These are phyloP conservation scores for Sturnus vulgaris DNA, from an alignment of 2,113 vertebrate species.

Conservation along the genomic window DNA sequence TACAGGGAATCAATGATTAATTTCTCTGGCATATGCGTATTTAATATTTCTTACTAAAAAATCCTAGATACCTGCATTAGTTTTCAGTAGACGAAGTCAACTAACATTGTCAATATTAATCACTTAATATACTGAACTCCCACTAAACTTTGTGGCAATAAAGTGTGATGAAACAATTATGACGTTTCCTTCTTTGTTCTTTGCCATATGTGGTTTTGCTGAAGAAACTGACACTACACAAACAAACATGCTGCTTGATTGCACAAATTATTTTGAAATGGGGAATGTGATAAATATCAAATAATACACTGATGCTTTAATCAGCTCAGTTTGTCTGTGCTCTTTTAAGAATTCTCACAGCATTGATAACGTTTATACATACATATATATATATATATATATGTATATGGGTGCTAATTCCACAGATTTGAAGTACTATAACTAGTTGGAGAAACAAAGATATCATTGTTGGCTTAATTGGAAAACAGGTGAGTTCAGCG, in stretches of 20 bases:
- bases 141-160: conserved; percentile 25
- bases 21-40: conserved; percentile 68
- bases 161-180: background rate
- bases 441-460: background rate
- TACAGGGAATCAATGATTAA: conserved; percentile 77
- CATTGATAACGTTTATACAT: background rate
- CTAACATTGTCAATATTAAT: background rate
- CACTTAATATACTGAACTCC: background rate
- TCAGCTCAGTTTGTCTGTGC: background rate
- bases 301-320: background rate
- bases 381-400: background rate
- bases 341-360: background rate
- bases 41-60: conserved; percentile 70
- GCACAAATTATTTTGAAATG: background rate
- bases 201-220: background rate
- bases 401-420: background rate
- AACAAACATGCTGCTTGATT: background rate
- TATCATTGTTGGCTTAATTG: background rate
- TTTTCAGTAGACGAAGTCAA: conserved; percentile 59
- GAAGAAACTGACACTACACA: background rate
- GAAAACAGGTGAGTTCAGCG: background rate
- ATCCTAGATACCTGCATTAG: conserved; percentile 55
- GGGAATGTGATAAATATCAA: background rate
- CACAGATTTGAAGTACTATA: background rate
- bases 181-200: background rate